Evolutionary conservation across 2,888 invertebrate species (phyloP), one percentile per base, ranked within the genome.

Genomic region (Amphipoea oculea): DNA sequence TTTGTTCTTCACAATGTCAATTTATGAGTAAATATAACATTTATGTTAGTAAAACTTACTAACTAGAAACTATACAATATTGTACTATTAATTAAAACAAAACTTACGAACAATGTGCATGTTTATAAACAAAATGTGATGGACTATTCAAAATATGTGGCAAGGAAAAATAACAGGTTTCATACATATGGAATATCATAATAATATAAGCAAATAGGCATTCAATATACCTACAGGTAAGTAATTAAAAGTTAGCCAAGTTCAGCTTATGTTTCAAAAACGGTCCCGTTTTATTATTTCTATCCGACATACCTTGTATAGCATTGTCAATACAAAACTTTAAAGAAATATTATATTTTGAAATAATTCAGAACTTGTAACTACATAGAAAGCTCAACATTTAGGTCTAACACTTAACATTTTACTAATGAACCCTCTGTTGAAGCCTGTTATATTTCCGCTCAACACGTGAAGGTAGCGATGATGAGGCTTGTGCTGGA

Each of bases 51-150:
- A 83, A 78, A 78, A 81, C 88, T 88, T 90, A 88, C 75, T 73
- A 84, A 87, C 71, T 86, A 88, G 82, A 87, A 79, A 85, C 83
- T 90, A 89, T 88, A 90, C 89, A 90, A 88, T 89, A 91, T 86
- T 90, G 89, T 86, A 87, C 86, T 91, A 83, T 81, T 83, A 90
- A 86, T 87, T 89, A 89, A 87, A 90, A 86, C 79, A 87, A 88
- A 91, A 87, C 88, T 88, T 90, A 90, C 78, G 81, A 86, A 87
- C 84, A 89, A 89, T 79, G 89, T 92, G 92, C 90, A 89, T 87
- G 82, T 87, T 85, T 89, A 88, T 89, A 89, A 89, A 89, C 86
- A 85, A 86, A 88, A 89, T 87, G 90, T 85, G 82, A 89, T 86
- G 84, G 73, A 82, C 82, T 86, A 86, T 84, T 89, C 76, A 89